Conservation (phyloP, 2,888 invertebrate genomes). For the Coelogynopora nodosa region DNA sequence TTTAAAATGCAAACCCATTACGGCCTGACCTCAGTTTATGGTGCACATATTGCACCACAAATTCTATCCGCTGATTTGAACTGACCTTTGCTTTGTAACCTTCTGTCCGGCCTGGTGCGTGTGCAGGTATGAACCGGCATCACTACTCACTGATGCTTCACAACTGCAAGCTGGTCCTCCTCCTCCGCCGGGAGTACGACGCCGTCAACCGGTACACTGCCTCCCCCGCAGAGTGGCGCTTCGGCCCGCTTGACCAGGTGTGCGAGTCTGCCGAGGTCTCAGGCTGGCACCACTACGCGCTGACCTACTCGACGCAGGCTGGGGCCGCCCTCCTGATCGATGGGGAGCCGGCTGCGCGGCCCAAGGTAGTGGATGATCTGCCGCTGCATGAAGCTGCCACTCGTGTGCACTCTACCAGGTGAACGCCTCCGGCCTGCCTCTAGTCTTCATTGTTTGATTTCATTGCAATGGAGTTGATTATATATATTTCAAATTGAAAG, state of each 20-base stretch:
- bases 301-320: neutral
- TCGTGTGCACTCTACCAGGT: neutral
- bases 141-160: slow-evolving; percentile 94
- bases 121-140: slow-evolving; percentile 73
- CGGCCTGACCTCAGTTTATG: no score
- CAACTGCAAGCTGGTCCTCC: slow-evolving; percentile 88
- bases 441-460: no score
- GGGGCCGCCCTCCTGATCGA: slow-evolving; percentile 21
- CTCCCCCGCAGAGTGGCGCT: slow-evolving; percentile 35
- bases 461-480: no score
- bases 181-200: slow-evolving; percentile 76
- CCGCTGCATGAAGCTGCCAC: slow-evolving; percentile 21
- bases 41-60: no score
- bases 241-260: slow-evolving; percentile 30
- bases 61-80: no score
- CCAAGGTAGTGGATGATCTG: slow-evolving; percentile 17
- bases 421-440: neutral
- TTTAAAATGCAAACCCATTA: no score
- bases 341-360: neutral
- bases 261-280: neutral
- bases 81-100: no score
- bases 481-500: no score
- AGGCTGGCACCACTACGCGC: slow-evolving; percentile 34
- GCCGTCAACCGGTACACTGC: neutral
- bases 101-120: neutral